phyloP scores from a whole-genome alignment of 2,888 invertebrate genomes.

The Lissonota sp. region DNA sequence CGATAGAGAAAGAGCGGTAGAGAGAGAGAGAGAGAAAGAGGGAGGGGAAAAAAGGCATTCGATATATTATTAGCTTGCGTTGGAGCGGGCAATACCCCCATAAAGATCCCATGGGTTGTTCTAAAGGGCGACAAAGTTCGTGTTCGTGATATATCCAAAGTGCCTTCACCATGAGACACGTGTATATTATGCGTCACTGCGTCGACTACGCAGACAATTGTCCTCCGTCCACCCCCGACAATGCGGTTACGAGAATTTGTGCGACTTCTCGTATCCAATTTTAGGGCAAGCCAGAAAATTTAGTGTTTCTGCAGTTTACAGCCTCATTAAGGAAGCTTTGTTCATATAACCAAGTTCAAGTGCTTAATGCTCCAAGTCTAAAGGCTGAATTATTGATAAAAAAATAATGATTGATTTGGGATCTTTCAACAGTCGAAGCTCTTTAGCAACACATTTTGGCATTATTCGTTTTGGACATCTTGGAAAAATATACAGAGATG shows the following conservation, averaged over 20 bases:
- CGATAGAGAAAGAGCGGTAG: conserved; percentile 58
- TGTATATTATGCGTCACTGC: conserved; percentile 55
- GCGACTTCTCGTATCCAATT: background rate
- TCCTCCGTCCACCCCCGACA: conserved; percentile 15
- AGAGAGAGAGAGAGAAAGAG: conserved; percentile 43
- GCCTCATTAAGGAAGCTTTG: too few species aligned
- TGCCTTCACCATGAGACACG: conserved; percentile 30
- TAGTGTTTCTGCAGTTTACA: too few species aligned
- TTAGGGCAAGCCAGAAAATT: too few species aligned
- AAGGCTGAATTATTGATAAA: too few species aligned
- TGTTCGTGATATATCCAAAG: conserved; percentile 55
- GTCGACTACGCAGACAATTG: background rate
- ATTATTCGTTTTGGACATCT: too few species aligned
- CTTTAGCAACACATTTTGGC: too few species aligned
- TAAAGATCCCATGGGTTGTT: conserved; percentile 65
- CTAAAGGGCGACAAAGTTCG: conserved; percentile 66
- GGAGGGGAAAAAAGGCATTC: conserved; percentile 53
- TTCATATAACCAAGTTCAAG: too few species aligned
- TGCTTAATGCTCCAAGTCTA: too few species aligned
- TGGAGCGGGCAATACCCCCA: conserved; percentile 67
- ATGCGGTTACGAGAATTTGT: conserved; percentile 8
- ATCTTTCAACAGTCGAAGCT: too few species aligned
- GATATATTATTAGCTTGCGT: conserved; percentile 61
- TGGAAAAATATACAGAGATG: too few species aligned
- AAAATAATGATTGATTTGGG: too few species aligned